Percentiles rank a stretch among this genome's conserved stretches.
Evolutionary conservation across 2,113 vertebrate species (phyloP).

Genomic region (Ceyx margarethae): DNA sequence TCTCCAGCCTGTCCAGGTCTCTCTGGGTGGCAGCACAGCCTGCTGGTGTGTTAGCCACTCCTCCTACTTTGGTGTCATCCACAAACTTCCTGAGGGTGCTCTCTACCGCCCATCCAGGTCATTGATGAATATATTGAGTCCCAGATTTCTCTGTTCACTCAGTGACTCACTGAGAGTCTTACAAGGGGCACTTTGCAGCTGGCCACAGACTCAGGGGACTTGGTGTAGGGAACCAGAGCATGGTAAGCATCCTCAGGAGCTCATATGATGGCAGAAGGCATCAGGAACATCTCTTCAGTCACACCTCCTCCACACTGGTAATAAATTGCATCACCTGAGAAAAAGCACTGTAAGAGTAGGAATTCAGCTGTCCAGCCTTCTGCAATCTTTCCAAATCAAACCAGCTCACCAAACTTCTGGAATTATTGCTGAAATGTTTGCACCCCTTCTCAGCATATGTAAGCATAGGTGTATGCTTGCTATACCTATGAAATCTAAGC

Average conservation of each 20-base stretch:
- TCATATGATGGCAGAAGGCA: neutral
- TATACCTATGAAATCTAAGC: neutral
- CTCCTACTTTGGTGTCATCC: too few relatives aligned
- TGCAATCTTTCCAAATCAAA: neutral
- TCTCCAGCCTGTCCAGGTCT: too few relatives aligned
- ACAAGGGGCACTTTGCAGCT: accelerated
- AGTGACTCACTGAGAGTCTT: neutral
- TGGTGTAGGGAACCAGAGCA: neutral
- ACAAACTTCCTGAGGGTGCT: too few relatives aligned
- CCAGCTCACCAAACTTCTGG: neutral
- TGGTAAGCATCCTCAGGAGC: neutral
- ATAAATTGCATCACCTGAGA: neutral
- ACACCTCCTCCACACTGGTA: neutral
- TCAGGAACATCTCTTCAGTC: neutral
- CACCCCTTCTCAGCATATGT: neutral
- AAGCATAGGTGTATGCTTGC: neutral
- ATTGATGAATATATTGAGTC: neutral
- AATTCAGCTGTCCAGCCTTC: neutral
- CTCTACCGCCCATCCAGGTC: too few relatives aligned
- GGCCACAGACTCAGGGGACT: accelerated
- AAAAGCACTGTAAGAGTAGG: neutral
- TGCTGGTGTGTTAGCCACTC: too few relatives aligned
- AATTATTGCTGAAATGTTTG: neutral
- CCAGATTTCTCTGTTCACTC: neutral
- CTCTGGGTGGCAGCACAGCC: too few relatives aligned